phyloP scores from a whole-genome alignment of 2,797 vertebrate species.

The Cetoscarus ocellatus region DNA sequence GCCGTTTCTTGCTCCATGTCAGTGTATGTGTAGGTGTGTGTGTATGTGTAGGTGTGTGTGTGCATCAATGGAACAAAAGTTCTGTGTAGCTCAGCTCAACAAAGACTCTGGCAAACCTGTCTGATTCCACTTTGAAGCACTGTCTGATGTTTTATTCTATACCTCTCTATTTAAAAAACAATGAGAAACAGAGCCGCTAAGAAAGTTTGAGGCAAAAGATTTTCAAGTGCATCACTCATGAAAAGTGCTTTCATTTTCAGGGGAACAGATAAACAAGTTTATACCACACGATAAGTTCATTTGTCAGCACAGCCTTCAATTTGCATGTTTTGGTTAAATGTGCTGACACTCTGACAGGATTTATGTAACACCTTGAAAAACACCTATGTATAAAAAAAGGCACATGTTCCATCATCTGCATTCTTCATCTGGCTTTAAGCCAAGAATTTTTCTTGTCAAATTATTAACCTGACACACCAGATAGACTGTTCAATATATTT shows the following conservation, averaged over 20 bases:
- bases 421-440: too few species aligned
- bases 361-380: too few species aligned
- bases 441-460: too few species aligned
- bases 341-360: too few species aligned
- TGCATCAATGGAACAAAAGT: slow-evolving; percentile 48
- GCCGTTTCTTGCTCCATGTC: not conserved
- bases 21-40: slow-evolving; percentile 1
- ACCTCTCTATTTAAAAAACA: slow-evolving; percentile 24
- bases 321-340: not conserved
- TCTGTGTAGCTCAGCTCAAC: slow-evolving; percentile 46
- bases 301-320: not conserved
- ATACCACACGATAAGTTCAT: not conserved
- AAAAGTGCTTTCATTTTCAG: not conserved
- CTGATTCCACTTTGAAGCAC: slow-evolving; percentile 56
- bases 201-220: slow-evolving; percentile 8
- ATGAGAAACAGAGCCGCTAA: slow-evolving; percentile 31
- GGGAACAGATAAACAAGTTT: not conserved
- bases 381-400: too few species aligned
- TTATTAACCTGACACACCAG: too few species aligned
- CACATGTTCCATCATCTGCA: too few species aligned
- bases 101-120: slow-evolving; percentile 53
- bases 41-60: slow-evolving; percentile 17
- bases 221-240: slow-evolving; percentile 15
- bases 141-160: slow-evolving; percentile 31
- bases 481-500: too few species aligned